Percentiles rank a stretch among this genome's conserved stretches.
phyloP scores from a whole-genome alignment of 2,113 vertebrate species.

The Carassius carassius region DNA sequence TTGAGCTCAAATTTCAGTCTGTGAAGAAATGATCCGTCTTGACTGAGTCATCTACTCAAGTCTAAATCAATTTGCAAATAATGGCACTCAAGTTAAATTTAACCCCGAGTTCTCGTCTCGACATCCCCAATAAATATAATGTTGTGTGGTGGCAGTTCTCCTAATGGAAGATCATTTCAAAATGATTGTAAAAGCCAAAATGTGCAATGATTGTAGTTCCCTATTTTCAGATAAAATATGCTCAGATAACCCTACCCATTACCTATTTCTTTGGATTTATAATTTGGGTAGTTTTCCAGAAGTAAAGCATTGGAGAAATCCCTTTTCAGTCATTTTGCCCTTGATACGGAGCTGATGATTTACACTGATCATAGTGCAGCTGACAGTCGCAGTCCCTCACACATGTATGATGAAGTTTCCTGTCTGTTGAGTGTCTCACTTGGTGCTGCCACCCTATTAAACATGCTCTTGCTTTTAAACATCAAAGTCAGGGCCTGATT shows the following conservation, averaged over 20 bases:
- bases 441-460: constrained; percentile 26
- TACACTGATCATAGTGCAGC: constrained; percentile 17
- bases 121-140: constrained; percentile 3
- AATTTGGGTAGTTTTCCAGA: background rate
- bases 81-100: background rate
- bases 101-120: background rate
- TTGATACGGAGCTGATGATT: constrained; percentile 8
- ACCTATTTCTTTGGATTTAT: background rate
- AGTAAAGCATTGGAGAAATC: background rate
- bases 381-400: background rate
- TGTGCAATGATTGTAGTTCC: background rate
- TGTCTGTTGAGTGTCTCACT: background rate
- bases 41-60: background rate
- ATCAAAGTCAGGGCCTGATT: constrained; percentile 23
- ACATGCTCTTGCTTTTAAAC: constrained; percentile 24
- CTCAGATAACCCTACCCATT: background rate
- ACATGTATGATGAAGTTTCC: constrained; percentile 9
- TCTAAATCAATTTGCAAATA: background rate
- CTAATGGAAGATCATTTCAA: background rate
- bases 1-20: background rate
- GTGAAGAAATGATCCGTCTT: background rate
- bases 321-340: constrained; percentile 10
- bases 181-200: background rate
- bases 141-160: background rate
- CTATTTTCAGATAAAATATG: background rate